Evolutionary conservation across 2,888 invertebrate species (phyloP).

Genomic region (Pimpla rufipes): DNA sequence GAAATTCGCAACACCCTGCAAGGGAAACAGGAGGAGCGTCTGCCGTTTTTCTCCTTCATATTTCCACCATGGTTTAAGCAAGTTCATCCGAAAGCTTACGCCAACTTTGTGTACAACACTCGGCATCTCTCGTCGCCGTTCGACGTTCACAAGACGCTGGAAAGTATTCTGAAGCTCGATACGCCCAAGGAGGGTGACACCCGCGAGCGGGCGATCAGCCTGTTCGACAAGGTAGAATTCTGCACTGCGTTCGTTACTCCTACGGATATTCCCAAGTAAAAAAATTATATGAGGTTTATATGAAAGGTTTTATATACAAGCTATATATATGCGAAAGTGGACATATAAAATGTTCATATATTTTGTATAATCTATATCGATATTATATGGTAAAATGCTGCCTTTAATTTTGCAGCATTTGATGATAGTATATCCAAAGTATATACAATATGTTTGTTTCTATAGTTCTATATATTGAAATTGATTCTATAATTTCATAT

Average conservation of each 20-base stretch:
- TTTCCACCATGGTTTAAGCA: slow-evolving; percentile 91
- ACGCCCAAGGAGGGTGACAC: slow-evolving; percentile 86
- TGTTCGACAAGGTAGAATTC: slow-evolving; percentile 87
- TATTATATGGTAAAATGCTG: no score
- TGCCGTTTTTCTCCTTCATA: slow-evolving; percentile 94
- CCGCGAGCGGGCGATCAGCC: slow-evolving; percentile 87
- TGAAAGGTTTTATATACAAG: no score
- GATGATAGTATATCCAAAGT: no score
- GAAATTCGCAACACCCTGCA: slow-evolving; percentile 94
- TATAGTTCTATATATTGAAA: no score
- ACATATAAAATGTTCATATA: no score
- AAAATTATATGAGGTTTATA: no score
- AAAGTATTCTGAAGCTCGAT: slow-evolving; percentile 88
- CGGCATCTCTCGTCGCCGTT: slow-evolving; percentile 94
- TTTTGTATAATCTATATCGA: no score
- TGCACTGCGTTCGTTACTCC: background rate
- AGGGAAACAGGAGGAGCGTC: slow-evolving; percentile 96
- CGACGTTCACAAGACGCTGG: slow-evolving; percentile 94
- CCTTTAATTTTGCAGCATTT: no score
- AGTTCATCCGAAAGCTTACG: slow-evolving; percentile 87
- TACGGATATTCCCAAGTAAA: no score
- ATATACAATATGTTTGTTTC: no score
- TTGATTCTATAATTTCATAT: no score
- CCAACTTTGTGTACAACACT: slow-evolving; percentile 89
- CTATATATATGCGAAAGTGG: no score